Evolutionary conservation across 2,797 vertebrate species (phyloP).

Genomic region (Capromys pilorides): DNA sequence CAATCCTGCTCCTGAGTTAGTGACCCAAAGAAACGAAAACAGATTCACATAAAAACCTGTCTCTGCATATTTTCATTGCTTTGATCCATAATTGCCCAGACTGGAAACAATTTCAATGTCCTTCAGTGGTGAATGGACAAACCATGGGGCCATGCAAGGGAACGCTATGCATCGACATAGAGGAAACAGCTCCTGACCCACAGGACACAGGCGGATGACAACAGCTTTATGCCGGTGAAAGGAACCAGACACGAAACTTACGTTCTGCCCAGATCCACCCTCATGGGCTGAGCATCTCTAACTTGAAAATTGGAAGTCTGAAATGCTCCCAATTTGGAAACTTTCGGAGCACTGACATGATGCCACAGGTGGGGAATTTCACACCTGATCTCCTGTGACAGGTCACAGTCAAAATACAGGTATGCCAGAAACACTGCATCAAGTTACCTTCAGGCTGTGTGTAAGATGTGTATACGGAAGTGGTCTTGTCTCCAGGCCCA

Average conservation of each 20-base stretch:
- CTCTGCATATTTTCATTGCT: not conserved
- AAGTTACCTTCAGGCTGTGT: not conserved
- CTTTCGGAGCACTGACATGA: not conserved
- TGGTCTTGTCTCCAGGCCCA: not conserved
- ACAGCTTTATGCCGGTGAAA: too few species aligned
- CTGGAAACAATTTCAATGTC: not conserved
- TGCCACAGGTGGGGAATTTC: not conserved
- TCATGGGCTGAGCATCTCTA: not conserved
- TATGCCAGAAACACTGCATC: not conserved
- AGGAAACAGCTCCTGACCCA: not conserved
- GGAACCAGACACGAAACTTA: not conserved
- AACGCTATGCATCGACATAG: not conserved
- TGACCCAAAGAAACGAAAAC: slow-evolving; percentile 30
- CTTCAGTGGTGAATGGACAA: not conserved
- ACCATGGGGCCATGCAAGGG: rapidly evolving
- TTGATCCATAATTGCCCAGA: not conserved
- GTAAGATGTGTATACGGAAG: not conserved
- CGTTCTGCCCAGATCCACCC: not conserved
- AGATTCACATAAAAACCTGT: not conserved
- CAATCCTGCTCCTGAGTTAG: not conserved
- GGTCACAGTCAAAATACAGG: not conserved
- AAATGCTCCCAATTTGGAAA: not conserved
- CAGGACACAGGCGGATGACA: rapidly evolving
- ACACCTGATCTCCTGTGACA: not conserved
- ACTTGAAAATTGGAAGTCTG: not conserved